Evolutionary conservation across 2,888 invertebrate species (phyloP).

Genomic region (Capitulum mitella): DNA sequence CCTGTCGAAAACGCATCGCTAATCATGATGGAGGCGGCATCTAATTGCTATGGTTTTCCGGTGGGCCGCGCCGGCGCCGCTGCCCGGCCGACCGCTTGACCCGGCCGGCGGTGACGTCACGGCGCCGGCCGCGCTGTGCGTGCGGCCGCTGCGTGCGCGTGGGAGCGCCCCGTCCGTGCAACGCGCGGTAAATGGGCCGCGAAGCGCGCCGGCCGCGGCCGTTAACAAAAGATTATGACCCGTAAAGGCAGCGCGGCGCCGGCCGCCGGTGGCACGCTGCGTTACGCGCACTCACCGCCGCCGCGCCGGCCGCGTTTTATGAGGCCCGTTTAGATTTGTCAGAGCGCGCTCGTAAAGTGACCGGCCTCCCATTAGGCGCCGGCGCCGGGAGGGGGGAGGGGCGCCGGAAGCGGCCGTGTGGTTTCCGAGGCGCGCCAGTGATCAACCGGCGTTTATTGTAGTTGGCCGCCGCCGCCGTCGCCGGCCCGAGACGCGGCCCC

Average conservation of each 20-base stretch:
- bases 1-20: neutral
- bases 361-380: neutral
- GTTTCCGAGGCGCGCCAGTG: too few species aligned
- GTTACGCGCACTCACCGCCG: neutral
- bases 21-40: neutral
- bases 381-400: neutral
- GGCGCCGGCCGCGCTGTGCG: too few species aligned
- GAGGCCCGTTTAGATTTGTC: neutral
- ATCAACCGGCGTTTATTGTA: neutral
- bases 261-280: neutral
- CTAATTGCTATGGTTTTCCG: slow-evolving; percentile 6
- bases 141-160: slow-evolving; percentile 1
- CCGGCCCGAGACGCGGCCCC: too few species aligned
- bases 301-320: neutral
- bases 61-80: neutral
- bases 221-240: neutral
- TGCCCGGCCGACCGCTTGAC: neutral
- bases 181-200: neutral
- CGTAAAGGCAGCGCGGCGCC: neutral
- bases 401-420: neutral
- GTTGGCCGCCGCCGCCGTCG: too few species aligned
- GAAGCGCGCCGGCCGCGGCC: neutral
- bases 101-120: neutral
- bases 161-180: neutral
- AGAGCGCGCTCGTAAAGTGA: neutral